phyloP scores from a whole-genome alignment of 2,797 vertebrate species.

The Fistularia commersonii region DNA sequence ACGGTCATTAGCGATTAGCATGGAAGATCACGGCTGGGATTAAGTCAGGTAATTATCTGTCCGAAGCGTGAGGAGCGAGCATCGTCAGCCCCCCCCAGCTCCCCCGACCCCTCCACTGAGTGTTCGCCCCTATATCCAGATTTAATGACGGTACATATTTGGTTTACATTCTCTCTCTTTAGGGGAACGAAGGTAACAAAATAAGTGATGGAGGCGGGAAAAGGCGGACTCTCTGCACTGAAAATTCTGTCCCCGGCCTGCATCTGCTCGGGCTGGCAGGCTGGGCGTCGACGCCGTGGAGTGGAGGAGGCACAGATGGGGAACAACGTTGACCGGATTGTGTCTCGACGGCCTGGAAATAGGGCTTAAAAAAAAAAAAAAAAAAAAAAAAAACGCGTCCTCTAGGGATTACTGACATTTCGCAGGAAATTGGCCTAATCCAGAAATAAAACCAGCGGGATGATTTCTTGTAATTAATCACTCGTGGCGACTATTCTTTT shows the following conservation, averaged over 20 bases:
- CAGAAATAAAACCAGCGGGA: constrained; percentile 54
- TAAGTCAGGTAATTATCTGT: constrained; percentile 24
- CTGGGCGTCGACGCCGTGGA: constrained; percentile 1
- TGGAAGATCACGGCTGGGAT: constrained; percentile 13
- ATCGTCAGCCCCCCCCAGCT: constrained; percentile 23
- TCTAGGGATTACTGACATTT: constrained; percentile 56
- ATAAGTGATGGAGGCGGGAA: not conserved
- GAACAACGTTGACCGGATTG: constrained; percentile 56
- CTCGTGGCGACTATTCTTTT: constrained; percentile 34
- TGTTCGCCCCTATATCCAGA: not conserved
- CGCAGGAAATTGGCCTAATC: constrained; percentile 64
- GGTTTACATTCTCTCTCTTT: not conserved
- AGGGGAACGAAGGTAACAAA: not conserved
- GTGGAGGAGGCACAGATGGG: constrained; percentile 43
- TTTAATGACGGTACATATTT: not conserved
- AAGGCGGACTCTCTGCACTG: not conserved
- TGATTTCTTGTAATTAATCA: constrained; percentile 33
- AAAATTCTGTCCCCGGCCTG: constrained; percentile 8
- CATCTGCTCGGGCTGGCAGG: constrained; percentile 5
- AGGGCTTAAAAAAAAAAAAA: constrained; percentile 43
- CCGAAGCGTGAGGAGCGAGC: constrained; percentile 26
- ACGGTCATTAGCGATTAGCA: constrained; percentile 36
- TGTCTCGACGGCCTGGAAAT: constrained; percentile 31
- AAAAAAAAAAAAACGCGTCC: too few species aligned
- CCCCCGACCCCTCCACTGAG: constrained; percentile 14